These are phyloP conservation scores for Uropsilus gracilis DNA, from an alignment of 2,113 vertebrate genomes.

Conservation along the genomic window DNA sequence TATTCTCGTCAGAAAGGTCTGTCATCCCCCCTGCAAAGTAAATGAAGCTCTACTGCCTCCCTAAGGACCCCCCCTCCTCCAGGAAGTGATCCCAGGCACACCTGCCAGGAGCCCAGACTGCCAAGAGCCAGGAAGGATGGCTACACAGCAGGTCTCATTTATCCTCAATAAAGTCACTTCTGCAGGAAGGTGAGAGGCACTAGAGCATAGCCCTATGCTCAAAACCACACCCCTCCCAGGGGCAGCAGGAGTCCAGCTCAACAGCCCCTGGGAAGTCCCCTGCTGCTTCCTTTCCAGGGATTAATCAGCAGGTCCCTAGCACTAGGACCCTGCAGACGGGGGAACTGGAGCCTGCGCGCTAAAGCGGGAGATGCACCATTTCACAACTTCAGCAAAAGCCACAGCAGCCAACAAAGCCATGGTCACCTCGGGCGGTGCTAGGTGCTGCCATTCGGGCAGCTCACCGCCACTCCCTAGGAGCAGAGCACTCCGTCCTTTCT, in stretches of 20 bases:
- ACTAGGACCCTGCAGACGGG: conserved; percentile 82
- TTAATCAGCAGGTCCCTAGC: conserved; percentile 61
- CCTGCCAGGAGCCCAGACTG: neutral
- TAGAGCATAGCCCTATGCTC: neutral
- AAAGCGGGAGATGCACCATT: conserved; percentile 78
- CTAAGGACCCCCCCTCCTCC: neutral
- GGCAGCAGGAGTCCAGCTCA: neutral
- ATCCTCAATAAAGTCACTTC: conserved; percentile 7
- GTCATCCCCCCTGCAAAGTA: neutral
- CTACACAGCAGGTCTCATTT: neutral
- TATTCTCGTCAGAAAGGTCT: neutral
- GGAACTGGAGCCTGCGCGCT: conserved; percentile 80
- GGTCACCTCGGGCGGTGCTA: neutral
- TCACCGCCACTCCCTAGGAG: conserved; percentile 59
- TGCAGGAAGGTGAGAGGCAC: neutral
- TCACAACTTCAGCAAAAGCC: conserved; percentile 72
- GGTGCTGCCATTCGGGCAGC: conserved; percentile 48
- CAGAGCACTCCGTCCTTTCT: conserved; percentile 52
- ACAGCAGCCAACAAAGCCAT: conserved; percentile 72
- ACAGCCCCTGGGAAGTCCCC: neutral
- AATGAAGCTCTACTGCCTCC: neutral
- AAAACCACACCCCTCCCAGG: neutral
- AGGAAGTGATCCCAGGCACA: neutral
- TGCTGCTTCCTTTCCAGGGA: conserved; percentile 21
- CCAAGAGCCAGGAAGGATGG: conserved; percentile 17